Evolutionary conservation across 2,797 vertebrate species (phyloP), one percentile per base, ranked within the genome.

Genomic region (Alfaro cultratus): DNA sequence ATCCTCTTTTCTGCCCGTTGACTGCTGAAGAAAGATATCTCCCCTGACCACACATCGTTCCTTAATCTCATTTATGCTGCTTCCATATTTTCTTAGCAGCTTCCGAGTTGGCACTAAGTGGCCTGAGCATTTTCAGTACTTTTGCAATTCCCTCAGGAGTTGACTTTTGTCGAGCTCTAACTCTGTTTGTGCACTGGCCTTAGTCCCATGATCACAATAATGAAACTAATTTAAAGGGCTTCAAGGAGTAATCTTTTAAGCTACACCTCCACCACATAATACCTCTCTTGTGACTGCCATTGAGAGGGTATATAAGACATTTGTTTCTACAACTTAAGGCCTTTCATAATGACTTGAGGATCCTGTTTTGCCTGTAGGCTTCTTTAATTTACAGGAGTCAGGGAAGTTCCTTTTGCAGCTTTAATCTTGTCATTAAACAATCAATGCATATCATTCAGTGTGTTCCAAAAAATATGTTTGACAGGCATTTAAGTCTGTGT

Each of bases 231-330:
- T 91, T 89, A 81, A 93, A 91, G 74, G 80, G 79, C 84, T 90
- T 93, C 80, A 36, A 62, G 76, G 57, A 80, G 78, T 92, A 93
- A 94, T 92, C 91, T 92, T 89, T 91, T 92, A 93, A 94, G 91
- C 90, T 92, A 88, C 89, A 93, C 89, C 88, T 91, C 83, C 86
- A 83, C 86, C 78, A 47, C 73, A 89, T 92, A 93, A 93, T 92
- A 79, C 87, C 55, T 83, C 90, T 88, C 74, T 31, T 84, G 78
- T 92, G 89, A 88, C 83, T 92, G 88, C 81, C 81, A 81, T 75
- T 82, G 75, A 74, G 76, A 78, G 87, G 85, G 80, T 80, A 29
- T 88, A 91, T 87, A 91, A 90, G 84, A 85, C 16, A 77, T 81
- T 89, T 92, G 86, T 92, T 90, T 91, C 80, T 82, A 74, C 68